Evolutionary conservation across 2,888 invertebrate species (phyloP).

Genomic region (Sesia apiformis): DNA sequence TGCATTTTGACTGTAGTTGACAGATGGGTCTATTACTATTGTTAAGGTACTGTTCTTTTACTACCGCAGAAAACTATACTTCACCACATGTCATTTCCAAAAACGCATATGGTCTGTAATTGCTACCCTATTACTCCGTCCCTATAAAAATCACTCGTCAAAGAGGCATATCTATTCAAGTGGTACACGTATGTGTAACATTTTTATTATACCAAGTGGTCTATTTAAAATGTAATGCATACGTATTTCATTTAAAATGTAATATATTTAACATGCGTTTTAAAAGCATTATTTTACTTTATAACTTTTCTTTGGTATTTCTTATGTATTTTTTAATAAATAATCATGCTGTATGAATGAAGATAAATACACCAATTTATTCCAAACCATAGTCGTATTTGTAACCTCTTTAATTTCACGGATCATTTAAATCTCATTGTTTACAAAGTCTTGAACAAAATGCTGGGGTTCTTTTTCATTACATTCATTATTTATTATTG

Average conservation of each 20-base stretch:
- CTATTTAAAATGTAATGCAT: too few species aligned
- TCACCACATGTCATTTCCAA: conserved; percentile 34
- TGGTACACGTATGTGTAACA: too few species aligned
- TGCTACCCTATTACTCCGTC: conserved; percentile 25
- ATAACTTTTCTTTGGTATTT: too few species aligned
- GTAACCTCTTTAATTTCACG: background rate
- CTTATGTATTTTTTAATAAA: too few species aligned
- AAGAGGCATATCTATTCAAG: too few species aligned
- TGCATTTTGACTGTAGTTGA: too few species aligned
- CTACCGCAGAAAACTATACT: conserved; percentile 19
- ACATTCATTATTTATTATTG: background rate
- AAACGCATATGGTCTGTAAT: conserved; percentile 40
- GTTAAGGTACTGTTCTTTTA: too few species aligned
- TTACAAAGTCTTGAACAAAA: background rate
- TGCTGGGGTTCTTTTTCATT: background rate
- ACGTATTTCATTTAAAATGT: too few species aligned
- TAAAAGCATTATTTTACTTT: too few species aligned
- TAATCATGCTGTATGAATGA: background rate
- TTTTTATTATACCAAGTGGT: too few species aligned
- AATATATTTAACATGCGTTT: too few species aligned
- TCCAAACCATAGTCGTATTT: background rate
- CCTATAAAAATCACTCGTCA: conserved; percentile 13
- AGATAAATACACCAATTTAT: background rate
- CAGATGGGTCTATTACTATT: too few species aligned
- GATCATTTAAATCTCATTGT: background rate